Base-by-base conservation (phyloP, 2,797 vertebrate genomes). In the Xenops minutus region DNA sequence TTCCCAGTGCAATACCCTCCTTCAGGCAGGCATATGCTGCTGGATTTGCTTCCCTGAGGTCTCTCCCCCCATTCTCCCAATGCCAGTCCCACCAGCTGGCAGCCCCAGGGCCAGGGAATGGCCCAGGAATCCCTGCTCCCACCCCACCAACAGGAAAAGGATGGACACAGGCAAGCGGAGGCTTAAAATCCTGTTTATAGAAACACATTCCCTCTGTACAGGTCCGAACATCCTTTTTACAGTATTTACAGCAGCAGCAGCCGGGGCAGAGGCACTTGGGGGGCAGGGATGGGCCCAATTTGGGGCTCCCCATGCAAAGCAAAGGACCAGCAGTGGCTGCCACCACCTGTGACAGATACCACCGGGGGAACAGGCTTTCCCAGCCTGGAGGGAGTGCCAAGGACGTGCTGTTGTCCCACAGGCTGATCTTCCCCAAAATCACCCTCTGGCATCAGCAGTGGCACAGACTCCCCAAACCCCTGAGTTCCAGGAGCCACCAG, bases 181-280 rank as follows among this genome's bases (percentile, higher is more conserved):
- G 6, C 21, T 76, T 69, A 12, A 76, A 62, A 39, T 54, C 11
- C 20, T 26, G 3, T 77, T 91, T 20, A 62, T 51, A 71, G 36
- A 74, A 82, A 37, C 22, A 23, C 5, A 9, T 14, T 34, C 16
- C 15, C 5, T 43, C 69, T 77, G 59, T 68, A 83, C 79, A 92
- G 64, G 4, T 9, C 9, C 3, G 1, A 49, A 27, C 13, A 17
- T 10, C 36, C 34, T 64, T 62, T 90, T 64, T 71, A 94, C 94
- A 95, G 14, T 95, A 94, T 94, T 85, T 93, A 94, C 95, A 96
- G 66, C 67, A 55, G 58, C 64, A n/a, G 29, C 2, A 84, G 64
- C 51, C 1, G 6, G 55, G 79, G 37, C 56, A 58, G 12, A 32
- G 64, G 48, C 43, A 17, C 22, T 2, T 2, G 13, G 19, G 51